Percentiles rank a stretch among this genome's conserved stretches.
phyloP scores from a whole-genome alignment of 1,140 invertebrate species.

The Rhagoletis zephyria region DNA sequence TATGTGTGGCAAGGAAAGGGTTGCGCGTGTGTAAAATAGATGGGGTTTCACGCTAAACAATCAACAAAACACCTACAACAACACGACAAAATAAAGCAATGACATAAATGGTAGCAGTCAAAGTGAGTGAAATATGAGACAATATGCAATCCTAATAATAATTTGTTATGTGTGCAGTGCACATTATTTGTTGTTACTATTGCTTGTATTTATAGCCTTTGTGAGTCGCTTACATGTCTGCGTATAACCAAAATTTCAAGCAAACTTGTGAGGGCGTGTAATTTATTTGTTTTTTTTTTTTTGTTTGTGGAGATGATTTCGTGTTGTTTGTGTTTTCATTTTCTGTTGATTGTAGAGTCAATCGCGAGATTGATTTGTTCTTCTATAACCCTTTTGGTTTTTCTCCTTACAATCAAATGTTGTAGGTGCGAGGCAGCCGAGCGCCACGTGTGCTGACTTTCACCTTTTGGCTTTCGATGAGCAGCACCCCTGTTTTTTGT shows the following conservation, averaged over 20 bases:
- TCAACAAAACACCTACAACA: slow-evolving; percentile 45
- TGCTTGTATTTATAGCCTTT: background rate
- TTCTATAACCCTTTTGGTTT: background rate
- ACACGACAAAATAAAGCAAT: background rate
- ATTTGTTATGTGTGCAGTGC: slow-evolving; percentile 36
- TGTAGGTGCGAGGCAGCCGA: background rate
- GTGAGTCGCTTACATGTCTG: background rate
- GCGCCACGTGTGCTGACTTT: slow-evolving; percentile 8
- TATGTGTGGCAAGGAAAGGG: background rate
- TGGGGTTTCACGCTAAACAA: background rate
- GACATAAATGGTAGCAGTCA: background rate
- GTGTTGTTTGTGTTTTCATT: slow-evolving; percentile 3
- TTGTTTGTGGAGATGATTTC: background rate
- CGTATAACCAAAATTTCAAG: background rate
- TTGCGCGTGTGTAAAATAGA: background rate
- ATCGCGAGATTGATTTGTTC: slow-evolving; percentile 18
- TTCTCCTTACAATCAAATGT: background rate
- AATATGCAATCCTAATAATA: slow-evolving; percentile 40
- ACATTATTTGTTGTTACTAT: slow-evolving; percentile 8
- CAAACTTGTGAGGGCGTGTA: slow-evolving; percentile 10
- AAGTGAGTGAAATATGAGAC: slow-evolving; percentile 45
- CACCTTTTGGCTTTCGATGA: background rate
- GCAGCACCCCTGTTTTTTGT: too few relatives aligned
- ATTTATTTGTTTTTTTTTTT: background rate
- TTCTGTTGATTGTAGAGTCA: background rate